Base-by-base conservation (phyloP, 2,888 invertebrate genomes). In the Tipula helvola region DNA sequence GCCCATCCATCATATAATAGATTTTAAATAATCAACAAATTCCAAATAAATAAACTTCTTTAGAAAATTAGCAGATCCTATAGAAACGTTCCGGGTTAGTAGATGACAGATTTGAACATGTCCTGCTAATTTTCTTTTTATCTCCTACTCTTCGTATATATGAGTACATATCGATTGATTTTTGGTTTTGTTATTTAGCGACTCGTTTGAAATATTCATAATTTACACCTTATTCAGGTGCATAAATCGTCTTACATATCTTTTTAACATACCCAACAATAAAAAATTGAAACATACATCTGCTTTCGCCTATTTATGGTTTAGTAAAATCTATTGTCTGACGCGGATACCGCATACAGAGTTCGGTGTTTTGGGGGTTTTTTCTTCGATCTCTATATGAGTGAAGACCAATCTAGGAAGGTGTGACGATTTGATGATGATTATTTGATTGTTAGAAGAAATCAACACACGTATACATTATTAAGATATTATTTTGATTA, bases 21-120 rank as follows among this genome's bases (percentile, higher is more conserved):
- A 71, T 71, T 71, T 71, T 71, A 71, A 71, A 71, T 71, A 71
- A 71, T 71, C 71, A 71, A 71, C 71, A 71, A 71, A 71, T 71
- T 71, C 28, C 71, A 71, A 71, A 71, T 71, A 71, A 71, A 71
- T 71, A 71, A 71, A 71, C 71, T 71, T 71, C 71, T 71, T 71
- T 71, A 28, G 71, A 71, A 71, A 71, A 71, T 71, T 71, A 71
- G 71, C 28, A 28, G 71, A 18, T 28, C 28, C 71, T 71, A 71
- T 71, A 71, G 71, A 71, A 71, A 71, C 71, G 28, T 28, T 28
- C 28, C 18, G 28, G 7, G 39, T 7, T 39, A 71, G 7, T 71
- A 28, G 71, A 71, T 28, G 71, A 71, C 71, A 71, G 71, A 71
- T 71, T 28, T 71, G 71, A 71, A 71, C 10, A 71, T 71, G 28